phyloP scores from a whole-genome alignment of 2,797 vertebrate species.

The Lepidocolaptes lacrymiger region DNA sequence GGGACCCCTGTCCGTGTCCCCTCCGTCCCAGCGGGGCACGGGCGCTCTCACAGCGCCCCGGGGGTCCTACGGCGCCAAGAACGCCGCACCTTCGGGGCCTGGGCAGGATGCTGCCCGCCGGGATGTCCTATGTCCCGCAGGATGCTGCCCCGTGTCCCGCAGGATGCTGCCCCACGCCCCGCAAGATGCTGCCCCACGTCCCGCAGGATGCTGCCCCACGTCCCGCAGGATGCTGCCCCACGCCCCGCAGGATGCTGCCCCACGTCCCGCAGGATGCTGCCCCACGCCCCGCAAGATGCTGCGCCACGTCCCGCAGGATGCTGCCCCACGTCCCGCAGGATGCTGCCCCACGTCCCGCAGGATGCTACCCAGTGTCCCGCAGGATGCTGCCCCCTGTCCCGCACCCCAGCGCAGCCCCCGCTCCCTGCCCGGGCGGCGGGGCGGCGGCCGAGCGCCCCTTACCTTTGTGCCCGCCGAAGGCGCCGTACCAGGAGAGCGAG shows the following conservation, averaged over 20 bases:
- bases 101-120: neutral
- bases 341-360: too few relatives aligned
- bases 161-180: too few relatives aligned
- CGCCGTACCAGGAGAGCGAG: slow-evolving; percentile 96
- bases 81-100: neutral
- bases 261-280: neutral
- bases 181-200: too few relatives aligned
- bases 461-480: slow-evolving; percentile 96
- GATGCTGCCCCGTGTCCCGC: too few relatives aligned
- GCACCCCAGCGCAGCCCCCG: neutral
- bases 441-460: slow-evolving; percentile 46
- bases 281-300: neutral
- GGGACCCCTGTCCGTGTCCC: neutral
- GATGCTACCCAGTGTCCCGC: too few relatives aligned
- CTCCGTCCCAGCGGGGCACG: neutral
- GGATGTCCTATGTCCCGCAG: neutral
- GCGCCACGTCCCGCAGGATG: too few relatives aligned
- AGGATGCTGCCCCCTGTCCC: too few relatives aligned
- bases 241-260: too few relatives aligned
- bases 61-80: neutral
- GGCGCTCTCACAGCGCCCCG: neutral
- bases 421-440: neutral
- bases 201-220: neutral
- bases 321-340: too few relatives aligned
- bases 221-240: too few relatives aligned